Evolutionary conservation across 1,140 invertebrate genomes (phyloP).

Genomic region (Potamilus streckersoni): DNA sequence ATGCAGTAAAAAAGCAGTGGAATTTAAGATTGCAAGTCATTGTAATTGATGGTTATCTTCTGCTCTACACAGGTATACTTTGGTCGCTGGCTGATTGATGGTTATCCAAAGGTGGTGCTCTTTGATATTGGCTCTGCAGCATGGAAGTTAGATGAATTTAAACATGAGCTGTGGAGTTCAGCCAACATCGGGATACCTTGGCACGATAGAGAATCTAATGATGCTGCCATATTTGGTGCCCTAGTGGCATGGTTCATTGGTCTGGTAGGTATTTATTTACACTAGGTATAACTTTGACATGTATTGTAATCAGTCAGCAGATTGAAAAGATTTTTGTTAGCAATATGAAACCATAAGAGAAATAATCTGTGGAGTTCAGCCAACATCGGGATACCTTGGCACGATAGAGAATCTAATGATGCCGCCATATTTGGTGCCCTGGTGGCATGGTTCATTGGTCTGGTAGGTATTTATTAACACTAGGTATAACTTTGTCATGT

Average conservation of each 20-base stretch:
- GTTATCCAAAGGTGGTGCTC: constrained; percentile 97
- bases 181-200: constrained; percentile 88
- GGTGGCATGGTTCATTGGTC: constrained; percentile 92
- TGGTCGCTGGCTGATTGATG: constrained; percentile 98
- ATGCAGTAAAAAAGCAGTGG: too few species aligned
- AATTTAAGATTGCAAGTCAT: too few species aligned
- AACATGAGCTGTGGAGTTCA: constrained; percentile 78
- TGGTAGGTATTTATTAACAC: constrained; percentile 67
- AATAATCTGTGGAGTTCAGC: constrained; percentile 61
- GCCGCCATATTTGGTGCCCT: constrained; percentile 96
- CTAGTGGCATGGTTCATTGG: constrained; percentile 94
- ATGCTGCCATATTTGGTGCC: constrained; percentile 96
- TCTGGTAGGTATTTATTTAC: constrained; percentile 70
- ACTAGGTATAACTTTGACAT: too few species aligned
- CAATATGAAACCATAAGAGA: too few species aligned
- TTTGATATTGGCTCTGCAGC: constrained; percentile 98
- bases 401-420: constrained; percentile 97
- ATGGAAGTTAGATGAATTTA: constrained; percentile 97
- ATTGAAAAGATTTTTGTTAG: too few species aligned
- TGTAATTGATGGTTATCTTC: too few species aligned
- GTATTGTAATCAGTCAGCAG: too few species aligned
- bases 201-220: constrained; percentile 96
- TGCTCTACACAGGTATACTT: constrained; percentile 80
- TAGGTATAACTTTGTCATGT: too few species aligned
- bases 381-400: constrained; percentile 89